A percentile compares a stretch with the other conserved stretches of the same genome.
Evolutionary conservation across 2,797 vertebrate species (phyloP).

Genomic region (Sebastes baramenuke): DNA sequence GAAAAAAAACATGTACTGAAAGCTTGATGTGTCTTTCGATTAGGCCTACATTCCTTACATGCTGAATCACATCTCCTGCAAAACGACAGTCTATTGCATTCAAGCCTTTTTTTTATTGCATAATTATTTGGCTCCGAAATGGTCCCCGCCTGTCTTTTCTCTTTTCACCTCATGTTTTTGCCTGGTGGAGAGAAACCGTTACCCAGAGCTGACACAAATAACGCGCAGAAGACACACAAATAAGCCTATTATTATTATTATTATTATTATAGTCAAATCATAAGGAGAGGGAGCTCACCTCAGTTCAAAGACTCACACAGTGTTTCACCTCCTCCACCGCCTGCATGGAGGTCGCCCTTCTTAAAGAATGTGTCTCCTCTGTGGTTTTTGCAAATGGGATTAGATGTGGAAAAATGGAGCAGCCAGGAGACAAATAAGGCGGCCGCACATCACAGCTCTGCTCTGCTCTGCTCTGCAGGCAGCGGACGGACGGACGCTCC

Average conservation of each 20-base stretch:
- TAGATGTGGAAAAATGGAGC: background rate
- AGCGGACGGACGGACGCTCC: conserved; percentile 48
- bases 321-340: conserved; percentile 18
- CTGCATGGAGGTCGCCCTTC: conserved; percentile 11
- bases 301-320: conserved; percentile 34
- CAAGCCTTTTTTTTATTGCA: background rate
- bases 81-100: background rate
- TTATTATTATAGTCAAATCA: conserved; percentile 7
- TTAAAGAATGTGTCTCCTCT: background rate
- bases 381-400: conserved; percentile 7
- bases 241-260: conserved; percentile 8
- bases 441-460: conserved; percentile 23
- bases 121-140: background rate
- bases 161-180: background rate
- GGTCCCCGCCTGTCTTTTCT: background rate
- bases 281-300: conserved; percentile 53
- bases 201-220: background rate
- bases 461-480: conserved; percentile 5
- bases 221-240: background rate
- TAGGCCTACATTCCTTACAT: background rate
- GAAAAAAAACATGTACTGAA: background rate
- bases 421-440: background rate
- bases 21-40: background rate
- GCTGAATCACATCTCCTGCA: background rate
- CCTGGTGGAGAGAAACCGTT: background rate